These are phyloP conservation scores for Clarias magur DNA, from an alignment of 2,113 vertebrate species.

Conservation along the genomic window DNA sequence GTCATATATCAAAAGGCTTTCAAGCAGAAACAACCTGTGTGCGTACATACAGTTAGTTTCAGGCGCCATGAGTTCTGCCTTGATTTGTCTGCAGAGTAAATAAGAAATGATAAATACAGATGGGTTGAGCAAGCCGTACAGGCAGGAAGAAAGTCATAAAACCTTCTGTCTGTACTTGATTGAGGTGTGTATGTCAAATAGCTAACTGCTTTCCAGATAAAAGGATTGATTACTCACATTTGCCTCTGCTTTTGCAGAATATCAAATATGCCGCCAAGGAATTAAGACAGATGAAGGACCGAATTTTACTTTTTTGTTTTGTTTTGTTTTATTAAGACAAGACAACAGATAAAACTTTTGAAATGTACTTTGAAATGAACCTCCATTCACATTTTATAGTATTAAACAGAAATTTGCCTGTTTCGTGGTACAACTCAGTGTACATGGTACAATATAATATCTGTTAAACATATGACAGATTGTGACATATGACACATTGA, in stretches of 20 bases:
- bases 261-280: background rate
- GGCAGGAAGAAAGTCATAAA: constrained; percentile 4
- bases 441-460: no score
- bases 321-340: background rate
- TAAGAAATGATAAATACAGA: background rate
- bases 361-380: background rate
- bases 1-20: constrained; percentile 6
- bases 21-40: background rate
- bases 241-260: background rate
- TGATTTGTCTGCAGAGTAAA: background rate
- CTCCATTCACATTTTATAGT: background rate
- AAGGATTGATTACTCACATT: background rate
- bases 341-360: constrained; percentile 5
- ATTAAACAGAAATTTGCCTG: background rate
- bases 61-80: background rate
- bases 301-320: background rate
- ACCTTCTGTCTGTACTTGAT: background rate
- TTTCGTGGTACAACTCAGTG: background rate
- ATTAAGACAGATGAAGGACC: background rate
- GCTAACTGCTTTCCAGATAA: background rate
- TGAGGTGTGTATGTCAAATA: constrained; percentile 9
- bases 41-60: background rate
- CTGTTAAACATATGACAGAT: background rate
- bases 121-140: background rate
- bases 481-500: background rate